Conservation (phyloP, 2,113 vertebrate species). For the Xiphophorus couchianus region DNA sequence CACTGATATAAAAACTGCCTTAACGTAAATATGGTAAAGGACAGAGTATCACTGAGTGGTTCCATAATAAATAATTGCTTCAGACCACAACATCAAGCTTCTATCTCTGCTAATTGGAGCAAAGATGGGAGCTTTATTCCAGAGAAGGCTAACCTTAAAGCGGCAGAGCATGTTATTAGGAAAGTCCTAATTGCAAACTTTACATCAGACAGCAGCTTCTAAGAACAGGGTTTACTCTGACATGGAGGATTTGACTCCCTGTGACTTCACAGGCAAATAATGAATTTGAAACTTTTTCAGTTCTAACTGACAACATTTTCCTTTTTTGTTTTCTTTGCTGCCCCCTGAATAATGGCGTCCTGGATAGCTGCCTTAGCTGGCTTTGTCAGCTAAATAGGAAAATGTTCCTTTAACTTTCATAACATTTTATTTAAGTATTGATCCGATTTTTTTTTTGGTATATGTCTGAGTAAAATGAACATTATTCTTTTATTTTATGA, state of each 20-base stretch:
- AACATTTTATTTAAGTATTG: not conserved
- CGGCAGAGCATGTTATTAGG: slow-evolving; percentile 3
- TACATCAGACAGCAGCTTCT: too few relatives aligned
- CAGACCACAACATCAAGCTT: slow-evolving; percentile 46
- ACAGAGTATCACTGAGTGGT: slow-evolving; percentile 35
- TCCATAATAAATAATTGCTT: slow-evolving; percentile 43
- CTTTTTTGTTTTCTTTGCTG: not conserved
- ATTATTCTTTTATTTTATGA: too few relatives aligned
- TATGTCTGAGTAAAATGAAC: too few relatives aligned
- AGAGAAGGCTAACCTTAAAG: slow-evolving; percentile 29
- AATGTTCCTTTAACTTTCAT: not conserved
- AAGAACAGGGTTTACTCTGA: too few relatives aligned
- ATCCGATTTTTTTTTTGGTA: too few relatives aligned
- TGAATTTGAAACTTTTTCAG: too few relatives aligned
- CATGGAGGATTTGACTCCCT: too few relatives aligned
- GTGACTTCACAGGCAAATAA: too few relatives aligned
- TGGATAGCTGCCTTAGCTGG: not conserved
- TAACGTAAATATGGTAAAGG: slow-evolving; percentile 8
- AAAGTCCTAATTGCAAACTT: not conserved
- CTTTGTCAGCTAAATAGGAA: not conserved
- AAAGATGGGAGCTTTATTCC: slow-evolving; percentile 25
- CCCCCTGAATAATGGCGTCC: not conserved
- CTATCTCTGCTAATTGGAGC: slow-evolving; percentile 33
- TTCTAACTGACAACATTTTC: too few relatives aligned
- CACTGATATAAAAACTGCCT: not conserved